These are phyloP conservation scores for Hephaestus fuliginosus DNA, from an alignment of 2,797 vertebrate species.

Conservation along the genomic window DNA sequence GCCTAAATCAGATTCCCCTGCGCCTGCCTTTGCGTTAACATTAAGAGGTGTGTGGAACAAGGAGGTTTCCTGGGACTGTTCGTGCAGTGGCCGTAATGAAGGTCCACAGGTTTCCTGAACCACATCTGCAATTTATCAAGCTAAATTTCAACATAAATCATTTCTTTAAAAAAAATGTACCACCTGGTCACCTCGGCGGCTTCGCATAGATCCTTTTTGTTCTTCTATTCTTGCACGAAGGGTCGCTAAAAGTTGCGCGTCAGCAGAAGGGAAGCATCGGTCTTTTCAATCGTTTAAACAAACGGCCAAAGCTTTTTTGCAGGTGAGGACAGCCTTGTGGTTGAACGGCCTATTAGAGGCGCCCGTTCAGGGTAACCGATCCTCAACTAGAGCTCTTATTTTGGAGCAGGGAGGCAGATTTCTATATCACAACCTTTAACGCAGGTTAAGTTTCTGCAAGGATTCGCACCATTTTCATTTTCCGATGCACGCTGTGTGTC, in stretches of 20 bases:
- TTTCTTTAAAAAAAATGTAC: not conserved
- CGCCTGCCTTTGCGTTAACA: constrained; percentile 40
- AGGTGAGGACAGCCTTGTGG: not conserved
- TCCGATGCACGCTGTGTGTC: not conserved
- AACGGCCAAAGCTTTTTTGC: not conserved
- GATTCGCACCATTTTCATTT: not conserved
- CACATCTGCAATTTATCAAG: constrained; percentile 44
- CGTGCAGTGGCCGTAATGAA: constrained; percentile 34
- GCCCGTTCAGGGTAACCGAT: not conserved
- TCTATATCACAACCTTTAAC: not conserved
- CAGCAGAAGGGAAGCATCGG: not conserved
- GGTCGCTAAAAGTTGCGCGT: not conserved
- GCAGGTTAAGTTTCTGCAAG: not conserved
- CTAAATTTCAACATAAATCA: constrained; percentile 43
- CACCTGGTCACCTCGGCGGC: constrained; percentile 3
- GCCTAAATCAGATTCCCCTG: constrained; percentile 41
- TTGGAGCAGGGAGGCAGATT: not conserved
- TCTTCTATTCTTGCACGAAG: not conserved
- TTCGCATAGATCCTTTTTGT: not conserved
- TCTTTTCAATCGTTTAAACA: constrained; percentile 21
- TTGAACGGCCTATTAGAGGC: not conserved
- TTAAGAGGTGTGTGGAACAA: constrained; percentile 14
- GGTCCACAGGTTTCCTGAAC: not conserved
- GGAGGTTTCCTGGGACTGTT: constrained; percentile 20
- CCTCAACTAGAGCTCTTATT: not conserved